Conservation (phyloP, 2,888 invertebrate genomes). For the Adineta ricciae region DNA sequence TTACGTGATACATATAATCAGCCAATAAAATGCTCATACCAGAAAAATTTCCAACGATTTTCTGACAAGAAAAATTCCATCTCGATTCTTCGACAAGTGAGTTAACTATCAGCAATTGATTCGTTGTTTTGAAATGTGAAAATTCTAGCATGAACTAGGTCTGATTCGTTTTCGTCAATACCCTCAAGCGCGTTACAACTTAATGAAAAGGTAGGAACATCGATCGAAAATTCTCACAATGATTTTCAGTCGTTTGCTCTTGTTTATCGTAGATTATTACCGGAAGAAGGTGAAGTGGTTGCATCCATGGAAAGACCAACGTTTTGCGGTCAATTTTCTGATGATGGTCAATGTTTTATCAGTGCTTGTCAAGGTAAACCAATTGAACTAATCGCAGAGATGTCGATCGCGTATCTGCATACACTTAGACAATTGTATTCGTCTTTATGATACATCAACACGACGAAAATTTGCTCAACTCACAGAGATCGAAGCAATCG, state of each 20-base stretch:
- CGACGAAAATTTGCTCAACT: constrained; percentile 52
- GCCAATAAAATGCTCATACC: background rate
- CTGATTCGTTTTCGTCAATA: background rate
- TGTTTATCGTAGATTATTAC: constrained; percentile 52
- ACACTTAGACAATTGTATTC: constrained; percentile 59
- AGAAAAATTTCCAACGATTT: background rate
- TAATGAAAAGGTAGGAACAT: background rate
- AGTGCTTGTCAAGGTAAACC: constrained; percentile 63
- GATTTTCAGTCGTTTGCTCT: background rate
- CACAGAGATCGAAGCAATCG: constrained; percentile 58
- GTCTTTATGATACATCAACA: constrained; percentile 61
- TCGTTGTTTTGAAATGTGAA: too few species aligned
- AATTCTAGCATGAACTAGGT: background rate
- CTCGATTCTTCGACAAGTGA: background rate
- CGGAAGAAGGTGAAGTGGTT: constrained; percentile 55
- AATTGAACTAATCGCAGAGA: background rate
- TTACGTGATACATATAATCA: background rate
- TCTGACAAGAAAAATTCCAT: background rate
- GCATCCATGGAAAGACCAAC: constrained; percentile 43
- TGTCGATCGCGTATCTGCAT: background rate
- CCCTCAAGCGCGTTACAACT: background rate
- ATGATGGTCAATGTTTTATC: constrained; percentile 62
- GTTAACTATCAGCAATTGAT: background rate
- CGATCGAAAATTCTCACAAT: background rate
- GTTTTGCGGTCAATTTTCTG: constrained; percentile 66